phyloP scores from a whole-genome alignment of 2,797 vertebrate species.

The Bovichtus diacanthus region DNA sequence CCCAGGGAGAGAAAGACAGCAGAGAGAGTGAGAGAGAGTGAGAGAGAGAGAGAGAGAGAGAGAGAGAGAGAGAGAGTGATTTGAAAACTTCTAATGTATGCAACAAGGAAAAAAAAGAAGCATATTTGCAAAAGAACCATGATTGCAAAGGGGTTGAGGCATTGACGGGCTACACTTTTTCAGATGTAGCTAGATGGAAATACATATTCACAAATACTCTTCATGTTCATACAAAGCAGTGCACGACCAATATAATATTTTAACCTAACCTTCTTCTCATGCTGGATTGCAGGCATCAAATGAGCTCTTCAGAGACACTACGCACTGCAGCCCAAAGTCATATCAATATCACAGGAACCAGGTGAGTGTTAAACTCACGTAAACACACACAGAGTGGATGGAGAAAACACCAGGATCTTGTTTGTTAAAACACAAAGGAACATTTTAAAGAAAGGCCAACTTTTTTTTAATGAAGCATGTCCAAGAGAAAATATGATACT shows the following conservation, averaged over 20 bases:
- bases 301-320: constrained; percentile 18
- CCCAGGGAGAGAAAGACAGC: constrained; percentile 62
- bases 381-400: constrained; percentile 14
- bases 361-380: neutral
- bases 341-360: constrained; percentile 15
- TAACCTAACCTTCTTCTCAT: neutral
- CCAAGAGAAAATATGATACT: constrained; percentile 27
- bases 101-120: constrained; percentile 20
- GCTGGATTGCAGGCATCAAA: neutral
- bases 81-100: constrained; percentile 40
- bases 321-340: constrained; percentile 12
- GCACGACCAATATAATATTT: neutral
- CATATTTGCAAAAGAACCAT: constrained; percentile 29
- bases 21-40: constrained; percentile 5
- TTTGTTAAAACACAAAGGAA: constrained; percentile 18
- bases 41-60: constrained; percentile 10
- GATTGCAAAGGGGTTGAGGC: constrained; percentile 27
- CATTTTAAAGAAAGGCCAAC: constrained; percentile 29
- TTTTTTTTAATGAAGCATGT: constrained; percentile 52
- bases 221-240: constrained; percentile 7
- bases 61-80: constrained; percentile 35
- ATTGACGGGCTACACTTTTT: constrained; percentile 12
- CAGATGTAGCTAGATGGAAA: constrained; percentile 2
- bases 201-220: neutral
- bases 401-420: constrained; percentile 21